phyloP scores from a whole-genome alignment of 2,888 invertebrate genomes.

The Pedicia rivosa region DNA sequence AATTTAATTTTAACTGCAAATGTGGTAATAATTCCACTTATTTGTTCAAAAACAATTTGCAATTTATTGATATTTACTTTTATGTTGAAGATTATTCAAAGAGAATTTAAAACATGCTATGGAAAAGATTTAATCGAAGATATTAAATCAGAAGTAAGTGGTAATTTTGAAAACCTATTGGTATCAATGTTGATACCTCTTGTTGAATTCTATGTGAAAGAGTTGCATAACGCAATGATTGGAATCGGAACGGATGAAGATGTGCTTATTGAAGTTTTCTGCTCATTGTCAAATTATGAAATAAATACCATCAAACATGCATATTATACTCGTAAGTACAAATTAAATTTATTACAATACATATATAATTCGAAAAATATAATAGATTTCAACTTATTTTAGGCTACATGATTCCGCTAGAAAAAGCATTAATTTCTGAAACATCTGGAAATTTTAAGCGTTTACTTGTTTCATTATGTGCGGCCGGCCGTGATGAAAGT shows the following conservation, averaged over 20 bases:
- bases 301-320: slow-evolving; percentile 62
- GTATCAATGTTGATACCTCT: slow-evolving; percentile 73
- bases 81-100: too few species aligned
- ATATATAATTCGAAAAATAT: slow-evolving; percentile 1
- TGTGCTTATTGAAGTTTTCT: slow-evolving; percentile 75
- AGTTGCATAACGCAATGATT: slow-evolving; percentile 66
- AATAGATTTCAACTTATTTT: too few species aligned
- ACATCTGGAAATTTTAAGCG: slow-evolving; percentile 86
- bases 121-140: slow-evolving; percentile 61
- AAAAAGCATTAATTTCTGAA: slow-evolving; percentile 69
- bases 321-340: slow-evolving; percentile 54
- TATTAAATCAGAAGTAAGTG: slow-evolving; percentile 74
- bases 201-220: slow-evolving; percentile 68
- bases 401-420: too few species aligned
- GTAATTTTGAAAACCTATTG: slow-evolving; percentile 71
- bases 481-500: slow-evolving; percentile 55
- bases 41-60: too few species aligned
- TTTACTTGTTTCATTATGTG: slow-evolving; percentile 69
- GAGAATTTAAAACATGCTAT: slow-evolving; percentile 20
- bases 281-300: slow-evolving; percentile 73
- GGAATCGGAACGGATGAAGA: slow-evolving; percentile 77
- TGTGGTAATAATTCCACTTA: slow-evolving; percentile 4
- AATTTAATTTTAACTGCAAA: slow-evolving; percentile 9
- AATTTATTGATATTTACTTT: too few species aligned
- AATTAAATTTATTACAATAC: neutral